Evolutionary conservation across 2,113 vertebrate species (phyloP).

Genomic region (Zosterops lateralis): DNA sequence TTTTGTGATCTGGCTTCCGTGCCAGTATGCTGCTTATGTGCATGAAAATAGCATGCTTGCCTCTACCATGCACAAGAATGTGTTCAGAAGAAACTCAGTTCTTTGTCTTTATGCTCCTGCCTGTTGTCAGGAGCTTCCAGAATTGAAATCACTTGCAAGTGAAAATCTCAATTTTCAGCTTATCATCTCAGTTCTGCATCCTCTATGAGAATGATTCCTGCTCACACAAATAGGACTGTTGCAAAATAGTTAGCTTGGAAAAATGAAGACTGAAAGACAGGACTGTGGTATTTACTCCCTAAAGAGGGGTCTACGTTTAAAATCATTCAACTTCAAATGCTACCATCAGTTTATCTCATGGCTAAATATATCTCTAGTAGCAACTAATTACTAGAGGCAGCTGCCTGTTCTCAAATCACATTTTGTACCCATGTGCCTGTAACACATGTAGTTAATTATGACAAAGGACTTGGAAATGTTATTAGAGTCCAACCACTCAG

Average conservation of each 20-base stretch:
- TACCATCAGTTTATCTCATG: background rate
- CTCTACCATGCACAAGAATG: rapidly evolving
- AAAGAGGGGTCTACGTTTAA: background rate
- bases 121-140: background rate
- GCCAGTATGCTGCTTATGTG: background rate
- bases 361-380: slow-evolving; percentile 5
- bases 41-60: background rate
- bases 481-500: background rate
- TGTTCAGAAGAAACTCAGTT: background rate
- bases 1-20: background rate
- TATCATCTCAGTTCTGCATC: background rate
- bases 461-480: background rate
- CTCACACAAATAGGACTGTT: background rate
- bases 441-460: slow-evolving; percentile 1
- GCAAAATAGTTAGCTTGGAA: background rate
- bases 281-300: background rate
- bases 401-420: slow-evolving; percentile 24
- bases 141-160: background rate
- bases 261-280: background rate
- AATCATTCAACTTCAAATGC: background rate
- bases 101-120: background rate
- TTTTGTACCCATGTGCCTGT: background rate
- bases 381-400: background rate
- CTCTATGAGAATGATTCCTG: background rate
- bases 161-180: background rate